Evolutionary conservation across 2,113 vertebrate species (phyloP), one percentile per base, ranked within the genome.

Genomic region (Sterrhoptilus dennistouni): DNA sequence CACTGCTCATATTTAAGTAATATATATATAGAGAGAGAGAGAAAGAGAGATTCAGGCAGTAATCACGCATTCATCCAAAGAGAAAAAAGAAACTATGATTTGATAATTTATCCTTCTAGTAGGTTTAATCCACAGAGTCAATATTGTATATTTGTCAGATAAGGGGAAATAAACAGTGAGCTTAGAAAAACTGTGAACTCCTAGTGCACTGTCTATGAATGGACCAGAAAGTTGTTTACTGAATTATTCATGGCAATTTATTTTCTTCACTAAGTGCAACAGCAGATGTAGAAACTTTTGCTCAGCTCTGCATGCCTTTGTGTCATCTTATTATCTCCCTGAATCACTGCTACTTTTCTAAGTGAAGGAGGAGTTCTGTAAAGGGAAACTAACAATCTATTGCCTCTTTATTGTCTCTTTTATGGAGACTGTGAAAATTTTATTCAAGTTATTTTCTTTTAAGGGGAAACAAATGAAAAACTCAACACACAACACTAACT

Each of bases 391-490:
- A 72, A 28, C 27, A 47, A 52, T 33, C 63, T 93, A 36, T 71
- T 69, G 31, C 65, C 23, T 64, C 42, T 91, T 87, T 94, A 40
- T 71, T 74, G 31, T 65, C 17, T 68, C 38, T 87, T 87, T 95
- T 44, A 89, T 78, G 74, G 53, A 59, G 38, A 50, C 49, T 23
- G 28, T 88, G 76, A 86, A 86, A 56, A 11, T 68, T 75, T 83
- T 85, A 76, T 68, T 89, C 28, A 71, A 40, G 66, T 92, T 93
- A 45, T 76, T 92, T 86, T 82, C n/a, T 78, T 85, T 54, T 89
- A 80, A 86, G 44, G 7, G 47, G 23, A 93, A 92, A 77, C 27
- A 89, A 92, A 78, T 85, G 8, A 92, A 85, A 82, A 93, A 29
- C 65, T 66, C 75, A 68, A 40, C 17, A 35, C 16, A 53, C 14